These are phyloP conservation scores for Lemur catta DNA, from an alignment of 2,797 vertebrate species.

Conservation along the genomic window DNA sequence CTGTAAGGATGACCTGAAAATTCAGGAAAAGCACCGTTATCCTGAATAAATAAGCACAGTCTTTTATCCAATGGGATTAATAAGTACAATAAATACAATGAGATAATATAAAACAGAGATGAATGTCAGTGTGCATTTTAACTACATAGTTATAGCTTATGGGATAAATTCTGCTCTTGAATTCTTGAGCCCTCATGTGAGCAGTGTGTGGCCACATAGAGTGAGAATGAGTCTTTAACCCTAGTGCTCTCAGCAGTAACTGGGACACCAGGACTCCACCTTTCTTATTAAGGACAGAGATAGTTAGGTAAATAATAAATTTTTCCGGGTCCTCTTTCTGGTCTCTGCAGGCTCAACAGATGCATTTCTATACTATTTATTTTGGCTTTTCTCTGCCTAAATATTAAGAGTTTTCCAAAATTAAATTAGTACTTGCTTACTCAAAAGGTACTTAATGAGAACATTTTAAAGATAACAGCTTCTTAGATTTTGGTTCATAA, in stretches of 20 bases:
- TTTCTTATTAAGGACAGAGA: background rate
- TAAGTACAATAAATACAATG: background rate
- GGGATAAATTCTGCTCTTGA: background rate
- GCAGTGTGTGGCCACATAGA: background rate
- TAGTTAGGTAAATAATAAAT: background rate
- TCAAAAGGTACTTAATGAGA: background rate
- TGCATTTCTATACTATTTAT: background rate
- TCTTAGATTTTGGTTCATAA: slow-evolving; percentile 52
- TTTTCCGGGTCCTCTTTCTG: background rate
- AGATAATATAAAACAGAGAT: background rate
- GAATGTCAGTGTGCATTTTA: background rate
- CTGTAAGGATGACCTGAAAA: slow-evolving; percentile 86
- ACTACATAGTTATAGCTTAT: background rate
- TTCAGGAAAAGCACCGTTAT: slow-evolving; percentile 32
- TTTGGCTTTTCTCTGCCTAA: background rate
- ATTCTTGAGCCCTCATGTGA: background rate
- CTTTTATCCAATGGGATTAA: background rate
- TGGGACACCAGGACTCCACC: background rate
- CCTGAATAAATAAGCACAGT: background rate
- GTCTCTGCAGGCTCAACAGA: background rate
- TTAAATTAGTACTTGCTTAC: background rate
- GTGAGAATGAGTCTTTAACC: background rate
- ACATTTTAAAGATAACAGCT: background rate
- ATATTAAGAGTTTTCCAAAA: slow-evolving; percentile 9
- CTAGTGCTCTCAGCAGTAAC: background rate